Base-by-base conservation (phyloP, 2,797 vertebrate species). In the Phyllotis vaccarum region DNA sequence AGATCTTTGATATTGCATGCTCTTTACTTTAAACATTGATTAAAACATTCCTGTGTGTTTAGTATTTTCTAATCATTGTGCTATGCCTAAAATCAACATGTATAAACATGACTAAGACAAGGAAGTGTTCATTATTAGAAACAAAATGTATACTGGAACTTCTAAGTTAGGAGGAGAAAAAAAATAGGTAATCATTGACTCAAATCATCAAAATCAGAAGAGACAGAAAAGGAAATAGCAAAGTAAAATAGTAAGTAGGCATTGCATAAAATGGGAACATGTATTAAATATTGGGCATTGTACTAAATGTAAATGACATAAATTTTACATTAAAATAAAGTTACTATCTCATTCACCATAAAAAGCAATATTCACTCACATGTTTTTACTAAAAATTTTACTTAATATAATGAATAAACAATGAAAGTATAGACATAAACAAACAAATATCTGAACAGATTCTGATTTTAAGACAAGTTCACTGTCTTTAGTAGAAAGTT, bases 1-100 rank as follows among this genome's bases (percentile, higher is more conserved):
- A 78, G 22, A 17, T 87, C 75, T 79, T 79, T 86, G n/a, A 70
- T 5, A 9, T 46, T 70, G 56, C 0, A 70, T 24, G 54, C 24
- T 24, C 27, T 43, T 92, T 37, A 79, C 14, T 79, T 75, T 68
- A 91, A 76, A 91, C 40, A 86, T 87, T 27, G 86, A 24, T 80
- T 87, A 87, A 80, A 43, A 1, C 54, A 68, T 46, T n/a, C 5
- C 5, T 58, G 37, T 29, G 21, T 68, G 16, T 56, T 79, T 46
- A 79, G 22, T 70, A 22, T 62, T 64, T 93, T 79, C 52, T 24
- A 64, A 12, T 62, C 64, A 85, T 16, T 52, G 37, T 79, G 29
- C n/a, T 83, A 91, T 37, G 29, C 14, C 24, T 93, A 29, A 93
- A 79, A 21, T 76, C 37, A 79, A 68, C 27, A 79, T 75, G 5